phyloP scores from a whole-genome alignment of 2,888 invertebrate genomes.

The Rotaria magnacalcarata region DNA sequence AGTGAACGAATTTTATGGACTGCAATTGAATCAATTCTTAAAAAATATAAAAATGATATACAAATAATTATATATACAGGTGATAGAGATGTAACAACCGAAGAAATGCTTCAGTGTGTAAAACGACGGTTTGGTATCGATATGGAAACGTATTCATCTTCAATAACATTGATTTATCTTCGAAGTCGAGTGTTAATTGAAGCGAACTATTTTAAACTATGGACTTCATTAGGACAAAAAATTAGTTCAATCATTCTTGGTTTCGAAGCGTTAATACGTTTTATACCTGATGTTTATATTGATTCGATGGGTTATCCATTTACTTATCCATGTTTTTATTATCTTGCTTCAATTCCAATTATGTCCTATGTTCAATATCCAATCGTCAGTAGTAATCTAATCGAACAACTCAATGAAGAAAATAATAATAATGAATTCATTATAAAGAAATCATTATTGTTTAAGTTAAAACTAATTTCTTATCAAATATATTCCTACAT shows the following conservation, averaged over 20 bases:
- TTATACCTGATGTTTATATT: slow-evolving; percentile 72
- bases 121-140: slow-evolving; percentile 64
- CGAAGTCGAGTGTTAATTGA: slow-evolving; percentile 74
- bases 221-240: slow-evolving; percentile 83
- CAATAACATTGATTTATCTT: slow-evolving; percentile 75
- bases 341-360: slow-evolving; percentile 72
- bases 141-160: slow-evolving; percentile 51
- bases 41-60: slow-evolving; percentile 66
- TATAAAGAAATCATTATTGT: slow-evolving; percentile 75
- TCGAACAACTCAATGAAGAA: slow-evolving; percentile 72
- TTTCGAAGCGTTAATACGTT: slow-evolving; percentile 76
- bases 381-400: slow-evolving; percentile 85
- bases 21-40: slow-evolving; percentile 75
- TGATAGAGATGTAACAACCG: slow-evolving; percentile 73
- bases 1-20: slow-evolving; percentile 95
- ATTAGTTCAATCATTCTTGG: slow-evolving; percentile 80
- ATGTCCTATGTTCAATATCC: slow-evolving; percentile 93
- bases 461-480: slow-evolving; percentile 77
- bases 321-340: slow-evolving; percentile 83
- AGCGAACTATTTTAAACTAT: slow-evolving; percentile 76
- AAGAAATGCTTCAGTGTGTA: slow-evolving; percentile 73
- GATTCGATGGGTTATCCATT: slow-evolving; percentile 90
- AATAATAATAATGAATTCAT: slow-evolving; percentile 79
- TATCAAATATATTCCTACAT: slow-evolving; percentile 81
- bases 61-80: slow-evolving; percentile 80